Evolutionary conservation across 1,140 invertebrate species (phyloP).

Genomic region (Brachionus sp.): DNA sequence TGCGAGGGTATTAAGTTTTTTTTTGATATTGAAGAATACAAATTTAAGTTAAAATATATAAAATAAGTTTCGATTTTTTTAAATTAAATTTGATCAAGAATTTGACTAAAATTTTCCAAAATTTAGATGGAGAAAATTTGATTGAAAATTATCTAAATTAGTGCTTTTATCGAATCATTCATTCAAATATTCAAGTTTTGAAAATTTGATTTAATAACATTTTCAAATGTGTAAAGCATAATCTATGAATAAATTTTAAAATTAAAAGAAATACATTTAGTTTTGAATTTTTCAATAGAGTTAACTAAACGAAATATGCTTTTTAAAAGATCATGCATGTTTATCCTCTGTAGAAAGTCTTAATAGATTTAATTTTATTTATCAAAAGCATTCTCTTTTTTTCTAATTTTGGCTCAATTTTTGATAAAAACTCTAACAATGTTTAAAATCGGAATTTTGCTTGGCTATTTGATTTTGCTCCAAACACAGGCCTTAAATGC

Average conservation of each 20-base stretch:
- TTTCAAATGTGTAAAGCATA: not conserved
- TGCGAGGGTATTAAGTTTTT: too few relatives aligned
- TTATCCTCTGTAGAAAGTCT: not conserved
- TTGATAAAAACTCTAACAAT: not conserved
- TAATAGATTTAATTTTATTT: not conserved
- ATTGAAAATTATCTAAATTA: too few relatives aligned
- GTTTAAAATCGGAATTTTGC: not conserved
- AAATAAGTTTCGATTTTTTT: too few relatives aligned
- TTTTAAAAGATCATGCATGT: constrained; percentile 7
- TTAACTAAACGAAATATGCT: not conserved
- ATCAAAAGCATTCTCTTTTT: not conserved
- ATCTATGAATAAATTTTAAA: not conserved
- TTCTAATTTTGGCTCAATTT: not conserved
- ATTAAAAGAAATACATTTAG: not conserved
- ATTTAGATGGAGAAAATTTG: too few relatives aligned
- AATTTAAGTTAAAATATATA: too few relatives aligned
- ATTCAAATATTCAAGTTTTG: too few relatives aligned
- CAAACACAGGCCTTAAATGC: not conserved
- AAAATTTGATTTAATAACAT: too few relatives aligned
- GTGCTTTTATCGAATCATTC: too few relatives aligned
- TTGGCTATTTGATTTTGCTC: not conserved
- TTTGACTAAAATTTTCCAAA: too few relatives aligned
- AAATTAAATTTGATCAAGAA: too few relatives aligned
- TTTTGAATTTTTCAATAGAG: not conserved
- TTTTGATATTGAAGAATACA: too few relatives aligned